Conservation (phyloP, 2,113 vertebrate species). For the Taurulus bubalis region DNA sequence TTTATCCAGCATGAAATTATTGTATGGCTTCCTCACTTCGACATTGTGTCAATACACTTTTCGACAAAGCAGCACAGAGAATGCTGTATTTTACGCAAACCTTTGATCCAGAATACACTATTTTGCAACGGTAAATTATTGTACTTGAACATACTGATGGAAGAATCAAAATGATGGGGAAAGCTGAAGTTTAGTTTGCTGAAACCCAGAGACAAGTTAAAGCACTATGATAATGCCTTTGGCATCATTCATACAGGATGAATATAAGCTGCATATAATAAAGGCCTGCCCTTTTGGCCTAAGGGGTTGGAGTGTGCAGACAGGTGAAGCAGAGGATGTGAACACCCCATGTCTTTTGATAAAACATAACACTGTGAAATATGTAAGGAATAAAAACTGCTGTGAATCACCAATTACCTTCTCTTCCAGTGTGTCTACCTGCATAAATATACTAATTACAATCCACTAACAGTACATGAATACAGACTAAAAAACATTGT, state of each 20-base stretch:
- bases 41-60: background rate
- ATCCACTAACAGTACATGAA: background rate
- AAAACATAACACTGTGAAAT: background rate
- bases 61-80: constrained; percentile 13
- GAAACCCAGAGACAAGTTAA: background rate
- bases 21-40: background rate
- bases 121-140: background rate
- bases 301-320: background rate
- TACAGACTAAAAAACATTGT: background rate
- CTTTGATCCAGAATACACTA: constrained; percentile 1
- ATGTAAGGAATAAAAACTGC: background rate
- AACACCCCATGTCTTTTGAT: background rate
- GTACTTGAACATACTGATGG: background rate
- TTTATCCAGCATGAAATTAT: constrained; percentile 13
- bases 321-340: background rate
- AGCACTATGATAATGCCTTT: background rate
- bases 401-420: background rate
- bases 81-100: background rate
- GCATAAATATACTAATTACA: background rate
- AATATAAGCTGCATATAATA: background rate
- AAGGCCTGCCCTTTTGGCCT: background rate
- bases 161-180: background rate
- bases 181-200: background rate
- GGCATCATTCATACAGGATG: background rate
- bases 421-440: background rate